Base-by-base conservation (phyloP, 1,140 invertebrate genomes). In the Vollenhovia emeryi region DNA sequence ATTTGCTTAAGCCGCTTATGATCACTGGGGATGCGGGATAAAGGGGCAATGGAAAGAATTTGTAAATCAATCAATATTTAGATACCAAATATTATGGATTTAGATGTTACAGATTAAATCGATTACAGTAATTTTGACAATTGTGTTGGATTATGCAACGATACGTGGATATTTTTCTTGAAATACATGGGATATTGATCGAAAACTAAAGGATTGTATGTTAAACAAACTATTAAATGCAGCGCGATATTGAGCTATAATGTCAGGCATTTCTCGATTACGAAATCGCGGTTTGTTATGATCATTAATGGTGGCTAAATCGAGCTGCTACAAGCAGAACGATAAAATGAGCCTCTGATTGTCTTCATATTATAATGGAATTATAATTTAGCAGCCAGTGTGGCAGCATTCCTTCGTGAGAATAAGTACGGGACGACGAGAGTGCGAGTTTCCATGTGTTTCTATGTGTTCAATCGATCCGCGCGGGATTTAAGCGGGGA, bases 241-340 rank as follows among this genome's bases (percentile, higher is more conserved):
- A 36, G 7, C 30, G 33, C 21, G 33, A 74, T 40, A 24, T 4
- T n/a, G 15, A 57, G 33, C n/a, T 13, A 0, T n/a, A 30, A 64
- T 30, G 13, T 15, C 7, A 66, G 8, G 7, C 52, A 48, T 48
- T 78, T 66, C 18, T 6, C 8, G 27, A 66, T 79, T 79, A 21
- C 18, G 30, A 68, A 24, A 79, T 40, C 33, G 36, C 13, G 2
- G 6, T 66, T 64, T 24, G 2, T 79, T 66, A 50, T n/a, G 8
- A 43, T 78, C n/a, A 66, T 64, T 66, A 66, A 52, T 21, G 15
- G 21, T n/a, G n/a, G 3, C 33, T 78, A 78, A 78, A 78, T 66
- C n/a, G 36, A n/a, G 5, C 13, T 78, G 40, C 4, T 33, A 33
- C 43, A 21, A 30, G 21, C 24, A 45, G 9, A 76, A 52, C 18